These are phyloP conservation scores for Carpatolechia fugitivella DNA, from an alignment of 2,888 invertebrate species.

Conservation along the genomic window DNA sequence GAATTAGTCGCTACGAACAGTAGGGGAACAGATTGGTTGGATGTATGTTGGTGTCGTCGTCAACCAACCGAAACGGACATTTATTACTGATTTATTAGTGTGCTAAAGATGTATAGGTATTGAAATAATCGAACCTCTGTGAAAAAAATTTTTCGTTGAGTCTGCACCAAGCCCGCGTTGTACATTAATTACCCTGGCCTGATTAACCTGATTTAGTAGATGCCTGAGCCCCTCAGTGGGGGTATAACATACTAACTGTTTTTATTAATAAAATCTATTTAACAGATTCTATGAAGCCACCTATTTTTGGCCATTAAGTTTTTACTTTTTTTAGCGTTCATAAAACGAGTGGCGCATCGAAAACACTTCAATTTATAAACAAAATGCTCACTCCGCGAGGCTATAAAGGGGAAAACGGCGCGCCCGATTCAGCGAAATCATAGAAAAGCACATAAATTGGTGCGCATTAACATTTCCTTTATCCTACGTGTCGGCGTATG, in stretches of 20 bases:
- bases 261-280: no score
- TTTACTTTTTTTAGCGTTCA: constrained; percentile 16
- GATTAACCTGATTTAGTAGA: no score
- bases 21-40: constrained; percentile 64
- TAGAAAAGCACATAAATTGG: constrained; percentile 80
- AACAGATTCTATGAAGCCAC: no score
- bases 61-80: constrained; percentile 48
- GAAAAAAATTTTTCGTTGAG: no score
- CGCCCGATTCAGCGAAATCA: constrained; percentile 77
- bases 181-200: no score
- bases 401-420: constrained; percentile 68
- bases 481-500: constrained; percentile 78
- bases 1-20: constrained; percentile 66
- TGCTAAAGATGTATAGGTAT: background rate
- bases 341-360: constrained; percentile 33
- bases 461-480: constrained; percentile 79
- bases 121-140: background rate
- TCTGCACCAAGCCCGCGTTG: no score
- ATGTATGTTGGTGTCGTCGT: constrained; percentile 59
- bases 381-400: constrained; percentile 45
- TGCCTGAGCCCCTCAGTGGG: no score
- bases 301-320: background rate
- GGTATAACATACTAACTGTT: no score
- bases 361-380: constrained; percentile 57
- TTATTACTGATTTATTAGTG: constrained; percentile 38